Percentiles rank a stretch among this genome's conserved stretches.
phyloP scores from a whole-genome alignment of 2,797 vertebrate species.

The Schizopygopsis malacanthus region DNA sequence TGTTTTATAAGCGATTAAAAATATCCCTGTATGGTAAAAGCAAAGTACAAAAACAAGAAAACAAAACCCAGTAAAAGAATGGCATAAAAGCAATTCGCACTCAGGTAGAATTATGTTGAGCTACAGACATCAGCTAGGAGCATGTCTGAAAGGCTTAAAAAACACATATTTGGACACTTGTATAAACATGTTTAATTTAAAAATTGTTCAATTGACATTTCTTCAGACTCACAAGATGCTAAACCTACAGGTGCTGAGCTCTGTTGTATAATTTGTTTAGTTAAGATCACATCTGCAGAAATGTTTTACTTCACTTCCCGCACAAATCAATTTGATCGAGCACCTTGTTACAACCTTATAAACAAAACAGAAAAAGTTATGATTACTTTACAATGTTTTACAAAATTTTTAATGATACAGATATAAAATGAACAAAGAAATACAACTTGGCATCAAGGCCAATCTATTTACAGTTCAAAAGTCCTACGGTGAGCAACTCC shows the following conservation, averaged over 20 bases:
- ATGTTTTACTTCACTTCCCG: not conserved
- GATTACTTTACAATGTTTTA: slow-evolving; percentile 53
- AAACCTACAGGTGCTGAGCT: not conserved
- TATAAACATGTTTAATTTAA: slow-evolving; percentile 30
- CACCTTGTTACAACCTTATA: not conserved
- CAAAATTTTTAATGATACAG: slow-evolving; percentile 76
- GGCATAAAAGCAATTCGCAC: not conserved
- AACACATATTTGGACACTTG: not conserved
- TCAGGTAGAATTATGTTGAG: not conserved
- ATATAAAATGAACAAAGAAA: slow-evolving; percentile 73
- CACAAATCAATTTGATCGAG: not conserved
- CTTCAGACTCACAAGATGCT: slow-evolving; percentile 4
- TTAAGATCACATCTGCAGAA: not conserved
- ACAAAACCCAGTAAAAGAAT: not conserved
- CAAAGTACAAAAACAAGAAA: not conserved
- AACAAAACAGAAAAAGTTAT: slow-evolving; percentile 42
- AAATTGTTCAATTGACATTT: slow-evolving; percentile 3
- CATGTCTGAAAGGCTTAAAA: not conserved
- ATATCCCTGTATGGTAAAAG: not conserved
- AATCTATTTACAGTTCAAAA: slow-evolving; percentile 77
- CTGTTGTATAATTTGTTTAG: not conserved
- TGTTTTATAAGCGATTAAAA: not conserved
- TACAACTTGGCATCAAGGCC: slow-evolving; percentile 62
- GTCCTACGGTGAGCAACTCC: slow-evolving; percentile 27
- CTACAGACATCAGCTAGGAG: not conserved